These are phyloP conservation scores for Standfussiana lucernea DNA, from an alignment of 2,888 invertebrate genomes.

Conservation along the genomic window DNA sequence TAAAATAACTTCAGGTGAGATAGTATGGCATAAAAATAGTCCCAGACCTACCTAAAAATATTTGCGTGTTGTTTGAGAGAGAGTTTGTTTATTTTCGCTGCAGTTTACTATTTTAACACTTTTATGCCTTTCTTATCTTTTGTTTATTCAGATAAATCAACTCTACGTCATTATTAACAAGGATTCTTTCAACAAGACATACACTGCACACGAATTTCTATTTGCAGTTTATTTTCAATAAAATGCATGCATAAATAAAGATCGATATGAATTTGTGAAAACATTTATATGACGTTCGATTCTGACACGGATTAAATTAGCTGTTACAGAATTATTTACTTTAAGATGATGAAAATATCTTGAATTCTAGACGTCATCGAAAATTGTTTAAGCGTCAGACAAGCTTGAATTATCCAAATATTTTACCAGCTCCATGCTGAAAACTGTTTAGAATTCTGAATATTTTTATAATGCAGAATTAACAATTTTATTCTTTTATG, in stretches of 20 bases:
- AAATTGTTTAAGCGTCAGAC: neutral
- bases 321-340: slow-evolving; percentile 26
- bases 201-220: slow-evolving; percentile 39
- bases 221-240: slow-evolving; percentile 21
- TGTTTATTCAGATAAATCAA: slow-evolving; percentile 12
- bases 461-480: neutral
- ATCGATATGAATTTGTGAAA: slow-evolving; percentile 24
- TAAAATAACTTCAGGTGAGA: neutral
- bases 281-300: slow-evolving; percentile 38
- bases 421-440: neutral
- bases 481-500: too few relatives aligned
- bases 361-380: slow-evolving; percentile 14
- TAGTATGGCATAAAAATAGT: neutral
- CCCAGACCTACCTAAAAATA: neutral
- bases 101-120: slow-evolving; percentile 14
- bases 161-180: slow-evolving; percentile 14
- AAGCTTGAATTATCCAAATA: neutral
- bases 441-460: neutral
- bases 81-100: neutral
- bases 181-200: slow-evolving; percentile 15
- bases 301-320: slow-evolving; percentile 10
- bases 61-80: neutral
- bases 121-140: slow-evolving; percentile 17
- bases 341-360: slow-evolving; percentile 19
- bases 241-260: slow-evolving; percentile 13